Evolutionary conservation across 2,113 vertebrate species (phyloP).

Genomic region (Otus sunia): DNA sequence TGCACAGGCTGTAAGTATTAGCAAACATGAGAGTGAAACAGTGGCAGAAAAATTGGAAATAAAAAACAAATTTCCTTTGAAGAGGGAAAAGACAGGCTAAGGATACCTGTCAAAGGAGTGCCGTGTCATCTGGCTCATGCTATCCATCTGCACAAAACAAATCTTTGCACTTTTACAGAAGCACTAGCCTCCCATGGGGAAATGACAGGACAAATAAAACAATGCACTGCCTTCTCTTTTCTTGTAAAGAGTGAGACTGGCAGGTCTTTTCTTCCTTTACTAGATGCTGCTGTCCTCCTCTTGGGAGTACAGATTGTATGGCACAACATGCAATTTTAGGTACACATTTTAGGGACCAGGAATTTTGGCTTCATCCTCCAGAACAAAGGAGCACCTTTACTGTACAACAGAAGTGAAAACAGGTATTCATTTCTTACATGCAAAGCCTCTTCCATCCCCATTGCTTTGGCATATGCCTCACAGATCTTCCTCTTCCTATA

Average conservation of each 20-base stretch:
- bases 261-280: background rate
- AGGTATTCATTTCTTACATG: constrained; percentile 78
- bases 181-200: background rate
- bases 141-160: background rate
- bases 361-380: background rate
- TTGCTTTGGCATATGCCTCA: constrained; percentile 88
- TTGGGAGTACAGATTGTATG: background rate
- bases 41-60: background rate
- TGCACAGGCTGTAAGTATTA: constrained; percentile 84
- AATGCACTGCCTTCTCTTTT: background rate
- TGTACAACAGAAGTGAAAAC: background rate
- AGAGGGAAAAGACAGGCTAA: background rate
- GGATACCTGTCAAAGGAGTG: background rate
- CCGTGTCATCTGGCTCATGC: background rate
- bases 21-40: constrained; percentile 26
- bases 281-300: background rate
- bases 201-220: background rate
- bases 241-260: background rate
- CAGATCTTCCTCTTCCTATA: constrained; percentile 88
- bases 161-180: background rate
- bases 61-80: background rate
- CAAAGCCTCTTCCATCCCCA: constrained; percentile 88
- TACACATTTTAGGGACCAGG: background rate
- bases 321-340: background rate
- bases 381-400: background rate